Base-by-base conservation (phyloP, 1,140 invertebrate species). In the Cotesia glomerata region DNA sequence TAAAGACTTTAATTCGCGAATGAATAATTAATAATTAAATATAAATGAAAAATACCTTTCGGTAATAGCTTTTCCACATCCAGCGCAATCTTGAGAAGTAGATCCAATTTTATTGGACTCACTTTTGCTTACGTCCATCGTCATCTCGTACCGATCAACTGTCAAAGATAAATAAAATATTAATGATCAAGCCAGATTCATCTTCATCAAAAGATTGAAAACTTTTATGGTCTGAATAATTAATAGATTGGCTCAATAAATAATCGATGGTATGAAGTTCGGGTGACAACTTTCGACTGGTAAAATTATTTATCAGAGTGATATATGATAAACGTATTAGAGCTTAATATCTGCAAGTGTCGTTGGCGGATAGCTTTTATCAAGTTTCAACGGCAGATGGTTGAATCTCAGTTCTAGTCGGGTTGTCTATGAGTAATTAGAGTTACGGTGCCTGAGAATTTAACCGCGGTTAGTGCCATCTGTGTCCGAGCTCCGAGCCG, bases 31-130 rank as follows among this genome's bases (percentile, higher is more conserved):
- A 54, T 54, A 54, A 54, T 54, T n/a, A 52, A 52, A 13, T 52
- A 52, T 52, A 52, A 54, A 54, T 54, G n/a, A 16, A 54, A 54
- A 1, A 54, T 39, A 89, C 89, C 89, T 89, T 81, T 94, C 92
- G 1, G 91, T 93, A 83, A 94, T 94, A 56, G 88, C 82, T 83
- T 94, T 94, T 9, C 92, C 92, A 77, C 93, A 94, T 49, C 92
- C 92, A 0, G 93, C 93, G 81, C 93, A 94, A 74, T 93, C 91
- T 74, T 93, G 88, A 49, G 81, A 86, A 76, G 70, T 78, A 61
- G 77, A 77, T 75, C 86, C 81, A 77, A 84, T 82, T 76, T 76
- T 85, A 34, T 79, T 82, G 16, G 85, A 78, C 75, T 89, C 88
- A 35, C 84, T 84, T 79, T 89, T 89, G 73, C 79, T 86, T 67